Base-by-base conservation (phyloP, 2,888 invertebrate genomes). In the Callosobruchus maculatus region DNA sequence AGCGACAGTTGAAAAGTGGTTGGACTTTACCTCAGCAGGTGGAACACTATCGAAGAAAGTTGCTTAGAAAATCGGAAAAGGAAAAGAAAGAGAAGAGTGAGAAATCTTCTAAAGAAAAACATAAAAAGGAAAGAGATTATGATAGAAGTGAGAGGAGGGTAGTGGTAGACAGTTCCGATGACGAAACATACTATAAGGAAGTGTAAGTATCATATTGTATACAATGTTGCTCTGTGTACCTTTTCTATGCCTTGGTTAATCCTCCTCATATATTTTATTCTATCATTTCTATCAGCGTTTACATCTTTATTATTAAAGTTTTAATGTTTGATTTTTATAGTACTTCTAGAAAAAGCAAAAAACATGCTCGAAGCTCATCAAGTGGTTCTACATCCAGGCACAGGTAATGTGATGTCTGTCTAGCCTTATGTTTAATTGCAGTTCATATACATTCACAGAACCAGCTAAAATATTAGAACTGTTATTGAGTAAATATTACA, bases 41-140 rank as follows among this genome's bases (percentile, higher is more conserved):
- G 31, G 94, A 96, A 84, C 95, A 97, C 88, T 97, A 97, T 87
- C 88, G 98, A 49, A 90, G 95, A 81, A 97, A 97, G 86, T 90
- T 98, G 74, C 90, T 97, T 78, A 92, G 93, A 85, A 96, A 95
- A 91, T 84, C 85, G 2, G 87, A 87, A 74, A 86, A 85, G 75
- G 87, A 86, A 67, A 82, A 84, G 72, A 86, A 85, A 74, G 87
- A 87, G n/a, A 83, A 83, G 74, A 81, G 79, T 67, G 84, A 84
- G 26, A 82, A 79, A 72, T 78, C 80, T 20, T 78, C 80, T 4
- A 85, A 83, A 78, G 85, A 86, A 71, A 85, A 85, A 77, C 86
- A 86, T 75, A 86, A 86, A 78, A 49, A 49, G 49, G 49, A 49
- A 18, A 82, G 84, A 73, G 86, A 86, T 74, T 85, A 84, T 76